A percentile compares a stretch with the other conserved stretches of the same genome.
Evolutionary conservation across 2,888 invertebrate species (phyloP).

Genomic region (Laspeyria flexula): DNA sequence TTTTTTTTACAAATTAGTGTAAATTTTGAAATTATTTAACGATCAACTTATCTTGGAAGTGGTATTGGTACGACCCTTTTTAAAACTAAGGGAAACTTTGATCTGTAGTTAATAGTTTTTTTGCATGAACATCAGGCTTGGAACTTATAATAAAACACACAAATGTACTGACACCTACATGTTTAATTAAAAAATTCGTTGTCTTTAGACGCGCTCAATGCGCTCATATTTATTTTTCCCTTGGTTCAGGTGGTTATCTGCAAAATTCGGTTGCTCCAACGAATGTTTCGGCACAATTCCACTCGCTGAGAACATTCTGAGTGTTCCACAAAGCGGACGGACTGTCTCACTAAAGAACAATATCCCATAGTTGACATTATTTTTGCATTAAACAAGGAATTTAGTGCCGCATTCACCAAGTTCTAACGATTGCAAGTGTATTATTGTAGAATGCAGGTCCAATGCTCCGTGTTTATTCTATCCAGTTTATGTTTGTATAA

Average conservation of each 20-base stretch:
- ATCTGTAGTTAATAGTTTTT: too few relatives aligned
- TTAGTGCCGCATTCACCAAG: slow-evolving; percentile 34
- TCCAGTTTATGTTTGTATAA: slow-evolving; percentile 24
- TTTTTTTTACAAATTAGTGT: too few relatives aligned
- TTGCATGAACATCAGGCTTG: too few relatives aligned
- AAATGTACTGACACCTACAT: too few relatives aligned
- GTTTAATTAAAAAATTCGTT: too few relatives aligned
- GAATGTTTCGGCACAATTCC: not conserved
- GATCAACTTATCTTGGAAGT: too few relatives aligned
- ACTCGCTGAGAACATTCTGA: not conserved
- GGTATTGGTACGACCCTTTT: too few relatives aligned
- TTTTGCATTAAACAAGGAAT: slow-evolving; percentile 32
- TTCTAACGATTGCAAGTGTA: slow-evolving; percentile 21
- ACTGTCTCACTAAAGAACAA: slow-evolving; percentile 16
- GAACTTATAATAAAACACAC: too few relatives aligned
- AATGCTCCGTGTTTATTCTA: slow-evolving; percentile 23
- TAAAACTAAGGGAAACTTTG: too few relatives aligned
- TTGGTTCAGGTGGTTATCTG: not conserved
- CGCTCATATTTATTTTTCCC: not conserved
- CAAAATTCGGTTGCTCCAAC: not conserved
- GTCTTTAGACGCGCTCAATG: too few relatives aligned
- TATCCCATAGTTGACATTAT: slow-evolving; percentile 25
- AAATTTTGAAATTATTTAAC: too few relatives aligned
- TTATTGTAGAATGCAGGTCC: slow-evolving; percentile 27
- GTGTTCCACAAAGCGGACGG: slow-evolving; percentile 2